Conservation (phyloP, 2,797 vertebrate genomes). For the Myiothlypis chrysogaster region DNA sequence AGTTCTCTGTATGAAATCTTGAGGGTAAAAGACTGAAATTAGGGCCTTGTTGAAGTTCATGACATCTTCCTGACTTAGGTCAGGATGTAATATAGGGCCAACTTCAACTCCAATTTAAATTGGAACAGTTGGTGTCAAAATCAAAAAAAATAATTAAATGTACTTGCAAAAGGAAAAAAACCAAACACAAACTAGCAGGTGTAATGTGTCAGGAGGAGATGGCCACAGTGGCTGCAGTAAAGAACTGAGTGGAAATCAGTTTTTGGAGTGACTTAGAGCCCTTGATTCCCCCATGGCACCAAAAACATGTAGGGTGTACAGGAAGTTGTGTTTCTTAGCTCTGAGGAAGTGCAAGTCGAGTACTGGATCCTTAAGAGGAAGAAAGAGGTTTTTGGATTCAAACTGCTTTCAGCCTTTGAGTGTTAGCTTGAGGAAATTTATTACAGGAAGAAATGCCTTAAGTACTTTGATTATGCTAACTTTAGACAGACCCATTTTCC, state of each 20-base stretch:
- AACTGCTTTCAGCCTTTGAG: neutral
- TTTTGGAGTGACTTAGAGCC: neutral
- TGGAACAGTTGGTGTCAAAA: neutral
- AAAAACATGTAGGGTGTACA: fast-evolving
- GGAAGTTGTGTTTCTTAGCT: neutral
- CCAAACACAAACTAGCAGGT: neutral
- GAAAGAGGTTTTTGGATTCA: neutral
- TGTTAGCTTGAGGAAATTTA: neutral
- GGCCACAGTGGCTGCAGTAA: neutral
- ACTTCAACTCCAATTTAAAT: neutral
- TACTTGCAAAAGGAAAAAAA: neutral
- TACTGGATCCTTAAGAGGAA: neutral
- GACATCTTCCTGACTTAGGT: neutral
- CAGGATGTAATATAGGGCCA: neutral
- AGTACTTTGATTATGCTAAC: neutral
- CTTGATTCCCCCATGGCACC: neutral
- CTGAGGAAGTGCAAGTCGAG: neutral
- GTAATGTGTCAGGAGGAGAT: neutral
- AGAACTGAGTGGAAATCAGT: neutral
- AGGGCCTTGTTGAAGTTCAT: neutral
- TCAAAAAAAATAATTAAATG: neutral
- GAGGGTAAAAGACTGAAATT: neutral
- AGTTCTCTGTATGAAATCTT: neutral
- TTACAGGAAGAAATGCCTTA: neutral
- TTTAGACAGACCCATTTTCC: neutral